Conservation (phyloP, 2,113 vertebrate species). For the Pygoscelis adeliae region DNA sequence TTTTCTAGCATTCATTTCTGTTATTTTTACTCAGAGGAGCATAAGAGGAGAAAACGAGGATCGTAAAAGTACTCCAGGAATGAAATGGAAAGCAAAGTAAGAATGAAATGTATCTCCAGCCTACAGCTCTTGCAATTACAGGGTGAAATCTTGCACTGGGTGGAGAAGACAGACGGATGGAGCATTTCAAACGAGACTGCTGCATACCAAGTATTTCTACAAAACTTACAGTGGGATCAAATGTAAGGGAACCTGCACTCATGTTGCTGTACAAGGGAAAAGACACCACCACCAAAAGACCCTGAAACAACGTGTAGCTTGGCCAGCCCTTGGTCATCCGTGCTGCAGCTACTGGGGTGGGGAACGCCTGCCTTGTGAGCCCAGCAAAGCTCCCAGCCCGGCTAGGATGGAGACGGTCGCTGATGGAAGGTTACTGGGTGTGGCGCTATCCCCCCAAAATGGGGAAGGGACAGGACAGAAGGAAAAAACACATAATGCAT, state of each 20-base stretch:
- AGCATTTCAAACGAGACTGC: neutral
- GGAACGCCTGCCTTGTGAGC: neutral
- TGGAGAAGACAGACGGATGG: neutral
- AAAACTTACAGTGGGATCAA: neutral
- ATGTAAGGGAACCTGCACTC: neutral
- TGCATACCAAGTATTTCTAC: neutral
- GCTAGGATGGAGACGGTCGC: neutral
- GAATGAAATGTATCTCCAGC: neutral
- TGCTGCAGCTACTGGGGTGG: neutral
- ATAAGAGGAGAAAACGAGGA: neutral
- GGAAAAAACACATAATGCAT: neutral
- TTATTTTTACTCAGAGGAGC: neutral
- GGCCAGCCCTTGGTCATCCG: neutral
- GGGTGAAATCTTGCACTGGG: neutral
- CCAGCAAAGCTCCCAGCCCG: neutral
- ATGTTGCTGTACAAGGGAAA: neutral
- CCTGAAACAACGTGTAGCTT: neutral
- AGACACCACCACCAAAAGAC: accelerated
- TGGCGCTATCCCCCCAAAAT: accelerated
- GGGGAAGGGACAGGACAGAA: neutral
- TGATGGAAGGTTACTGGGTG: neutral
- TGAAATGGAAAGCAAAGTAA: neutral
- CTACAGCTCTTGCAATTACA: neutral
- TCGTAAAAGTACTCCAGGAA: neutral
- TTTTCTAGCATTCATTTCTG: neutral